These are phyloP conservation scores for Drosophila prostipennis DNA, from an alignment of 2,888 invertebrate species.

Conservation along the genomic window DNA sequence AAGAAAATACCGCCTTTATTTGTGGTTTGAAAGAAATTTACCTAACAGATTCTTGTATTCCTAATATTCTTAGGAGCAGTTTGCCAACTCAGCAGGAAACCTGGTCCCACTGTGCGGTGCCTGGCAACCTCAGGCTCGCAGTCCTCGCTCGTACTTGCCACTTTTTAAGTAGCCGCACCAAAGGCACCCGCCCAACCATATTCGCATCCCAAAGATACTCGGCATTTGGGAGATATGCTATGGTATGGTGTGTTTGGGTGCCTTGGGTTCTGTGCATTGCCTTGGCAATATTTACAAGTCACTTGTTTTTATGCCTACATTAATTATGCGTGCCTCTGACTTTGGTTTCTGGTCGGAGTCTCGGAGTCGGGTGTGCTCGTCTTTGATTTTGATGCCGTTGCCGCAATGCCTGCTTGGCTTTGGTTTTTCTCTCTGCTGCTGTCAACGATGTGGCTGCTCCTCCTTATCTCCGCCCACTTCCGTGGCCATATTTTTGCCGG, in stretches of 20 bases:
- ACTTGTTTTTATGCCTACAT: slow-evolving; percentile 81
- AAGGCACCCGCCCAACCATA: slow-evolving; percentile 30
- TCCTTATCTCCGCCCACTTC: not conserved
- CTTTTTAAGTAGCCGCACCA: slow-evolving; percentile 64
- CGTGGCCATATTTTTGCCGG: slow-evolving; percentile 33
- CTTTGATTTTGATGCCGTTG: slow-evolving; percentile 69
- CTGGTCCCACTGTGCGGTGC: slow-evolving; percentile 11
- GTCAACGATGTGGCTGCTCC: slow-evolving; percentile 34
- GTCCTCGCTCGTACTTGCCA: slow-evolving; percentile 50
- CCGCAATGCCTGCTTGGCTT: slow-evolving; percentile 68
- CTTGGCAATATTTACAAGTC: slow-evolving; percentile 80
- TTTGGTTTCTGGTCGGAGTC: slow-evolving; percentile 59
- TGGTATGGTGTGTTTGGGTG: slow-evolving; percentile 3
- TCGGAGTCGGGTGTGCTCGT: slow-evolving; percentile 38
- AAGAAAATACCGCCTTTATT: not conserved
- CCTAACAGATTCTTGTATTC: no score
- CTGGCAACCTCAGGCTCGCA: slow-evolving; percentile 14
- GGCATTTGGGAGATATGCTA: slow-evolving; percentile 7
- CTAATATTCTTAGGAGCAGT: not conserved
- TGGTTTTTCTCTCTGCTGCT: slow-evolving; percentile 43
- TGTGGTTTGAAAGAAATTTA: not conserved
- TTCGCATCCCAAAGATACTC: slow-evolving; percentile 28
- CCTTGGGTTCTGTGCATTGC: slow-evolving; percentile 50
- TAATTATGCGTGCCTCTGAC: slow-evolving; percentile 75
- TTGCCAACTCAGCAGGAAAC: not conserved